These are phyloP conservation scores for Perognathus longimembris DNA, from an alignment of 2,113 vertebrate species.

Conservation along the genomic window DNA sequence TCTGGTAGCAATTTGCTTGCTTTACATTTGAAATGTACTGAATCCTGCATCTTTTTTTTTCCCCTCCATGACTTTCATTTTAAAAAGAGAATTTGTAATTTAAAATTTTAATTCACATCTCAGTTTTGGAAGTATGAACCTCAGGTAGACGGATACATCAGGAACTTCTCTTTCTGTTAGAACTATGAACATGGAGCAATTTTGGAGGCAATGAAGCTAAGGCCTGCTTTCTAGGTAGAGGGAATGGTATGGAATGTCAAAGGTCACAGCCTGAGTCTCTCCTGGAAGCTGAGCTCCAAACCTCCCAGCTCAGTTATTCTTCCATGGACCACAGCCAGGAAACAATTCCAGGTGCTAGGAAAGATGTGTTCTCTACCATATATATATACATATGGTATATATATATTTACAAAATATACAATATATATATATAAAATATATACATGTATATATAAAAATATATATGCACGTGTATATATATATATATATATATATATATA, in stretches of 20 bases:
- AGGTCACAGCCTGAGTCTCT: not conserved
- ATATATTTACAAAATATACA: no score
- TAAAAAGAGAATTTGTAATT: conserved; percentile 49
- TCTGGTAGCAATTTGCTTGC: conserved; percentile 37
- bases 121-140: not conserved
- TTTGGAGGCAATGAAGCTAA: not conserved
- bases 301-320: fast-evolving
- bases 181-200: not conserved
- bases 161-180: conserved; percentile 8
- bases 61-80: conserved; percentile 44
- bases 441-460: no score
- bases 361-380: not conserved
- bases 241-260: not conserved
- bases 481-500: no score
- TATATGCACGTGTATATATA: no score
- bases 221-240: not conserved
- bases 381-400: no score
- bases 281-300: not conserved
- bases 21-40: conserved; percentile 70
- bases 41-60: conserved; percentile 21
- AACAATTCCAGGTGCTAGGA: not conserved
- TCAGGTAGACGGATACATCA: not conserved
- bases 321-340: not conserved
- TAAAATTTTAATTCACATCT: not conserved
- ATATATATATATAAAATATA: no score